Evolutionary conservation across 2,113 vertebrate genomes (phyloP), one percentile per base, ranked within the genome.

Genomic region (Ciconia stormi): DNA sequence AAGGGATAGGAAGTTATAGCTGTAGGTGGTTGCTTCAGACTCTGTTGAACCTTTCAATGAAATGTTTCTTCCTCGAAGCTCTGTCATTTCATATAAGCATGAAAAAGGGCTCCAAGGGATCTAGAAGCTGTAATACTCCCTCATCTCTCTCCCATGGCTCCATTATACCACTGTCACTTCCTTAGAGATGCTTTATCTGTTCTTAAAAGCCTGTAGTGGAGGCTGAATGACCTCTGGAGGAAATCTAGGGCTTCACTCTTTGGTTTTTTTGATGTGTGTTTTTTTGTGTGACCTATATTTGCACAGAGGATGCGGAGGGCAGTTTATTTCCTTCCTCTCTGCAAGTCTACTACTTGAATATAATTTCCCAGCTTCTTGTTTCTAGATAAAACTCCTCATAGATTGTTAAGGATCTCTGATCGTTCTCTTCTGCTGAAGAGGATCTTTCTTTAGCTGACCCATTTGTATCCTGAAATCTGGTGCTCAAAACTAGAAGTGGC

Each of bases 1-100:
- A 96, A 93, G 74, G 81, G 38, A 42, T 74, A 85, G 80, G 79
- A 86, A 79, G 30, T 70, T 94, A 17, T 84, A 82, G 81, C 40
- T 95, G 59, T 91, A 77, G 77, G 55, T 96, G 63, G 58, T 76
- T 94, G 83, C 86, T 74, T 93, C 90, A 91, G 49, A 81, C 82
- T 82, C 63, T 76, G 32, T 59, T 77, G 63, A 89, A 61, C 34
- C 53, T 91, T 80, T 90, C 84, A 61, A 4, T 80, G 53, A 83
- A 80, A 42, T 42, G 26, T 79, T 87, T 82, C 82, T 92, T 80
- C 63, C 71, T 84, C 8, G 3, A 96, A 93, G 87, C 30, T 92
- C 73, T 77, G 77, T 72, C 50, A 86, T 80, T 90, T 86, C 76
- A 70, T 61, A 1, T 55, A 53, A 92, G 29, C 29, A 1, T 49